These are phyloP conservation scores for Thelaira solivaga DNA, from an alignment of 2,888 invertebrate genomes.

Conservation along the genomic window DNA sequence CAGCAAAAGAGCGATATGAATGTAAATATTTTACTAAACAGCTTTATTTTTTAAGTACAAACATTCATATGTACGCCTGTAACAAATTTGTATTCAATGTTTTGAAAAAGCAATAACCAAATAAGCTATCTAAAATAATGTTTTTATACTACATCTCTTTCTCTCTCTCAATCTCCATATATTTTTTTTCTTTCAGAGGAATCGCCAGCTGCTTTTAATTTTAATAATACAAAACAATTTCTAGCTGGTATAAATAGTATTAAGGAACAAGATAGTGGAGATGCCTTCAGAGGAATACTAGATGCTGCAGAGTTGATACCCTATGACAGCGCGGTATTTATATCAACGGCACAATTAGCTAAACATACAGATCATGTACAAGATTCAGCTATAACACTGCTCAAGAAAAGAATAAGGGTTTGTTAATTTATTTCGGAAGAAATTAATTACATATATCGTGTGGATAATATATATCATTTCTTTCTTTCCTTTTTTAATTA, in stretches of 20 bases:
- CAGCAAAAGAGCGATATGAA: no score
- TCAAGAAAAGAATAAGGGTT: slow-evolving; percentile 78
- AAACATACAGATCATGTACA: slow-evolving; percentile 78
- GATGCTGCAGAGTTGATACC: slow-evolving; percentile 81
- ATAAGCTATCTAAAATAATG: neutral
- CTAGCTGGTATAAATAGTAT: slow-evolving; percentile 76
- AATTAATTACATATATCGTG: neutral
- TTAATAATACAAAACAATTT: slow-evolving; percentile 76
- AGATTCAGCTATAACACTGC: slow-evolving; percentile 76
- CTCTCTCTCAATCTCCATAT: neutral
- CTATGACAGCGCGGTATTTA: slow-evolving; percentile 81
- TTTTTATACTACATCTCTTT: neutral
- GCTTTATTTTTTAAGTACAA: no score
- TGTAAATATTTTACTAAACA: no score
- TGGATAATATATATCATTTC: no score
- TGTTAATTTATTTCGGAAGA: slow-evolving; percentile 44
- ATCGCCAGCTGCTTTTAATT: slow-evolving; percentile 73
- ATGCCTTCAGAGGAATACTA: slow-evolving; percentile 80
- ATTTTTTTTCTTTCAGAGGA: slow-evolving; percentile 66
- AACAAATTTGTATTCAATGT: no score
- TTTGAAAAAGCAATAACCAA: neutral
- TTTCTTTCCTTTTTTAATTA: slow-evolving; percentile 22
- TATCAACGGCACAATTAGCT: slow-evolving; percentile 80
- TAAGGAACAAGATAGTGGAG: slow-evolving; percentile 77
- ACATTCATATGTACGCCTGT: no score